Evolutionary conservation across 2,888 invertebrate species (phyloP).

Genomic region (Anorthoa munda): DNA sequence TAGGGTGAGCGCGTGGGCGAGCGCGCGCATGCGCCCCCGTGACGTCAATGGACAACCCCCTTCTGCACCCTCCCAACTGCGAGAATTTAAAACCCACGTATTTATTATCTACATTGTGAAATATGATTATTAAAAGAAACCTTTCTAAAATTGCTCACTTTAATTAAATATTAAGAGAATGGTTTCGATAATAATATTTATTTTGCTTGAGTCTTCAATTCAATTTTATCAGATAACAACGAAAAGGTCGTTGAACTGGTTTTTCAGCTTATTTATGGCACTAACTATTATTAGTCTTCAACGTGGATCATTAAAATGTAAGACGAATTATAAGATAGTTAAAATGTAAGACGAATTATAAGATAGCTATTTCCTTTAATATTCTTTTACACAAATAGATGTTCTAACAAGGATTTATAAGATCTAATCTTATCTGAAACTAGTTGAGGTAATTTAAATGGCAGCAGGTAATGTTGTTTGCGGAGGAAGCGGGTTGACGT

Average conservation of each 20-base stretch:
- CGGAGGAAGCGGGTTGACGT: slow-evolving; percentile 65
- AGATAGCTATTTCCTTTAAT: neutral
- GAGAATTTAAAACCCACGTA: slow-evolving; percentile 44
- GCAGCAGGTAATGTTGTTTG: slow-evolving; percentile 65
- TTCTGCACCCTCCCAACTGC: slow-evolving; percentile 66
- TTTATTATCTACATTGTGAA: slow-evolving; percentile 42
- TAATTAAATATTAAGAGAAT: slow-evolving; percentile 12
- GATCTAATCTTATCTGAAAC: slow-evolving; percentile 17
- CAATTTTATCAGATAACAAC: slow-evolving; percentile 15
- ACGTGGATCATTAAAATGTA: neutral
- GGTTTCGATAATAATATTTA: neutral
- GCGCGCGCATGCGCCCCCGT: slow-evolving; percentile 84
- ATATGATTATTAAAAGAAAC: slow-evolving; percentile 29
- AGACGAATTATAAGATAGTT: neutral
- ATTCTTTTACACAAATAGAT: slow-evolving; percentile 11
- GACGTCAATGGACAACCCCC: slow-evolving; percentile 83
- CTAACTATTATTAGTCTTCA: neutral
- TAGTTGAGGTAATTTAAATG: slow-evolving; percentile 51
- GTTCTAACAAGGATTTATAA: slow-evolving; percentile 13
- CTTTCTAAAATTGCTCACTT: neutral
- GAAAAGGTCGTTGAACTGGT: slow-evolving; percentile 29
- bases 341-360: neutral
- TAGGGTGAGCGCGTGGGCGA: slow-evolving; percentile 78
- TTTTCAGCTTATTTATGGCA: slow-evolving; percentile 18
- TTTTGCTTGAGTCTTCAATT: slow-evolving; percentile 1